Evolutionary conservation across 2,888 invertebrate genomes (phyloP).

Genomic region (Aphodius granarius): DNA sequence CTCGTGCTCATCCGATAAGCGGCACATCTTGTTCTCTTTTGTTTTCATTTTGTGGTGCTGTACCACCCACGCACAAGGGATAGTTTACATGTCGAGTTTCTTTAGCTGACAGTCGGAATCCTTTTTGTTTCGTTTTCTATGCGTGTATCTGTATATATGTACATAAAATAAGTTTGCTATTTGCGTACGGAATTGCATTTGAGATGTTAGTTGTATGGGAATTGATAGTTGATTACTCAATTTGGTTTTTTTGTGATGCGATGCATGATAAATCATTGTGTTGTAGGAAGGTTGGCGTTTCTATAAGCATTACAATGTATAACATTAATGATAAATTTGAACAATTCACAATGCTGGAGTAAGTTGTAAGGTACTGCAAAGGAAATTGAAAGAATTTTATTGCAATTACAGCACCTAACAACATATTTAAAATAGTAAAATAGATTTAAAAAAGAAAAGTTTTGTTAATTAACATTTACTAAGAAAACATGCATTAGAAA

Average conservation of each 20-base stretch:
- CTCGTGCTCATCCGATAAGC: neutral
- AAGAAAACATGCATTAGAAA: too few species aligned
- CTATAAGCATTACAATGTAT: neutral
- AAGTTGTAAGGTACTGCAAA: neutral
- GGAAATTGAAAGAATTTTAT: neutral
- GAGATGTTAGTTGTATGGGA: neutral
- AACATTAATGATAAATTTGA: neutral
- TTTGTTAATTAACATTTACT: too few species aligned
- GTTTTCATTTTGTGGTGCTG: slow-evolving; percentile 20
- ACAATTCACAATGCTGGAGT: neutral
- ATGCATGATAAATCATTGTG: neutral
- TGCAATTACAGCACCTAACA: neutral
- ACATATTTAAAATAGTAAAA: too few species aligned
- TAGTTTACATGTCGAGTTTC: slow-evolving; percentile 10
- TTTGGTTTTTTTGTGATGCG: neutral
- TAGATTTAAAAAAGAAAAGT: too few species aligned
- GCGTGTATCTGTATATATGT: too few species aligned
- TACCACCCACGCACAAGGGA: slow-evolving; percentile 23
- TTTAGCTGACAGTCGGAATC: neutral
- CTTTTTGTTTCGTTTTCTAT: neutral
- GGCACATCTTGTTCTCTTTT: slow-evolving; percentile 21
- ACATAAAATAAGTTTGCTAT: neutral
- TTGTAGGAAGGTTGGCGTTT: neutral
- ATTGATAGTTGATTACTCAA: neutral
- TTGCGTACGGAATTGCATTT: neutral